Base-by-base conservation (phyloP, 2,888 invertebrate species). In the Plebejus melissa region DNA sequence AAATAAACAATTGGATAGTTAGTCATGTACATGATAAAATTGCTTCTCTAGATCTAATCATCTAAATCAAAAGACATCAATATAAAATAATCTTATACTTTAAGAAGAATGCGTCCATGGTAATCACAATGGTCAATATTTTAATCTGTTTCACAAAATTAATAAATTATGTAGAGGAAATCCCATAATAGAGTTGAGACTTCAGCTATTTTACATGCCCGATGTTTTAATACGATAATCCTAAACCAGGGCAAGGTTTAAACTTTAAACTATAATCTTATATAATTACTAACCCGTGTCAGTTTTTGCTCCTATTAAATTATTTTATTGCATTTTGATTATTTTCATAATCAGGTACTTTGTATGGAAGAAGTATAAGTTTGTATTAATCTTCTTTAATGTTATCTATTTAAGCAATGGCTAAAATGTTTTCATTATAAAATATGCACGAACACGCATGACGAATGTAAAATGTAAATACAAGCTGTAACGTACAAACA, bases 191-290 rank as follows among this genome's bases (percentile, higher is more conserved):
- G 9, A 46, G 46, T 46, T 46, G 46, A 46, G 46, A 46, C 46
- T 46, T 46, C 9, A 11, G 46, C 6, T 2, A 0, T 46, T 46
- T 46, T 46, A 46, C 9, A 46, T 46, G 9, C 7, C 46, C 9
- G 46, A n/a, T 58, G 22, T 58, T 58, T n/a, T 60, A 65, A 32
- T 22, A 28, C 3, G 54, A 72, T 72, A 72, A 72, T 72, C 72
- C 32, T 72, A 72, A 72, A 54, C 11, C 72, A 54, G 72, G 54
- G 32, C 72, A 72, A 72, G 54, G 72, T 72, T 54, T 32, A 54
- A 72, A 50, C 32, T 65, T 32, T 16, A 32, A 13, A 13, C 71
- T 6, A 71, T 71, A 50, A 71, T 50, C 28, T 46, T 70, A 70
- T 11, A 22, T 22, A 22, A 22, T 22, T 22, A 22, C 0, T 22